These are phyloP conservation scores for Vireo altiloquus DNA, from an alignment of 2,113 vertebrate genomes.

Conservation along the genomic window DNA sequence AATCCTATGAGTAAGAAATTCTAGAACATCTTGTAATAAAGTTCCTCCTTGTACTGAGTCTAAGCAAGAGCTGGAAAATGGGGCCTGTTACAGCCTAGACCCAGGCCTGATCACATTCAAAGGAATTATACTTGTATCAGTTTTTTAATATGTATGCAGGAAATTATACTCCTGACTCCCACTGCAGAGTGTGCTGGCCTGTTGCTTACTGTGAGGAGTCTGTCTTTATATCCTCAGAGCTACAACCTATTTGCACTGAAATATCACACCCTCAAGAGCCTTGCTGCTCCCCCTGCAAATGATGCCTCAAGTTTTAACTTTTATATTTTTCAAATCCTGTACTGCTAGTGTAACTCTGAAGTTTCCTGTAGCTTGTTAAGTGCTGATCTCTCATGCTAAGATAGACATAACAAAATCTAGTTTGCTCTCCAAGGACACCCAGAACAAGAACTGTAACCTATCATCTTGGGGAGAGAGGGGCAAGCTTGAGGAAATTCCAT, in stretches of 20 bases:
- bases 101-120: not conserved
- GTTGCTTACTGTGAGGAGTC: not conserved
- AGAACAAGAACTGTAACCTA: no score
- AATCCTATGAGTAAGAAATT: not conserved
- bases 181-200: not conserved
- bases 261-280: not conserved
- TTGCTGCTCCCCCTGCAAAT: not conserved
- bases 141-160: not conserved
- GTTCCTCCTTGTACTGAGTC: not conserved
- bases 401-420: no score
- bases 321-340: no score
- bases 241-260: not conserved
- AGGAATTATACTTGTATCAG: not conserved
- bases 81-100: not conserved
- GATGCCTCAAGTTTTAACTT: no score
- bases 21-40: not conserved
- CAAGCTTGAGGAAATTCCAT: no score
- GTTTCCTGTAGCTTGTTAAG: no score
- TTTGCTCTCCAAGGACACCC: no score
- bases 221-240: not conserved
- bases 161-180: not conserved
- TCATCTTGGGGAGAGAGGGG: no score
- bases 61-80: not conserved
- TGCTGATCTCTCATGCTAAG: no score
- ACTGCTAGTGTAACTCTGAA: no score